phyloP scores from a whole-genome alignment of 2,888 invertebrate species.

The Pseudanteris insignis region DNA sequence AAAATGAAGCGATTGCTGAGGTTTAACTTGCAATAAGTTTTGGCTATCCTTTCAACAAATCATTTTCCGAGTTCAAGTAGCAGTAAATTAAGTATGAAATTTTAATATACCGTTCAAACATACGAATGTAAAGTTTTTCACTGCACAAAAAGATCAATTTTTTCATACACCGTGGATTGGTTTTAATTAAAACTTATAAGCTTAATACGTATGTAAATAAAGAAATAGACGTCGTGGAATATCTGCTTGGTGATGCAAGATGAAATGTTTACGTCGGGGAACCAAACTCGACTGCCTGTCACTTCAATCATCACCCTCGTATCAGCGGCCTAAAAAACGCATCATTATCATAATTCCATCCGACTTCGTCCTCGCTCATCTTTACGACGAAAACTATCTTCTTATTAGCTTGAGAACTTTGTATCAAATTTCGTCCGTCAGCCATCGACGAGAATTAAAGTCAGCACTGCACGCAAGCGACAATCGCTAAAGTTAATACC shows the following conservation, averaged over 20 bases:
- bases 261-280: too few species aligned
- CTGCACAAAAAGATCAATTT: neutral
- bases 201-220: neutral
- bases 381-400: too few species aligned
- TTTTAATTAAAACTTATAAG: neutral
- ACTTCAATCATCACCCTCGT: too few species aligned
- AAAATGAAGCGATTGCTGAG: constrained; percentile 26
- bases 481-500: constrained; percentile 15
- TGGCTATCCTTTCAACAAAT: too few species aligned
- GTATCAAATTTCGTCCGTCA: constrained; percentile 15
- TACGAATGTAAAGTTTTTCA: neutral
- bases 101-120: constrained; percentile 1
- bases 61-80: too few species aligned
- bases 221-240: too few species aligned
- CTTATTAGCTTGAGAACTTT: too few species aligned
- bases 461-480: constrained; percentile 14
- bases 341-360: neutral
- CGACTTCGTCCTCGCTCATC: neutral
- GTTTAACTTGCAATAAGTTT: constrained; percentile 15
- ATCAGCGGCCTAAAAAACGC: too few species aligned
- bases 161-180: neutral
- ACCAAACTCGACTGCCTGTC: too few species aligned
- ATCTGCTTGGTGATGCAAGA: too few species aligned
- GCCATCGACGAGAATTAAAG: too few species aligned
- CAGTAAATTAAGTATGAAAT: too few species aligned